Evolutionary conservation across 1,140 invertebrate genomes (phyloP), one percentile per base, ranked within the genome.

Genomic region (Sitophilus oryzae): DNA sequence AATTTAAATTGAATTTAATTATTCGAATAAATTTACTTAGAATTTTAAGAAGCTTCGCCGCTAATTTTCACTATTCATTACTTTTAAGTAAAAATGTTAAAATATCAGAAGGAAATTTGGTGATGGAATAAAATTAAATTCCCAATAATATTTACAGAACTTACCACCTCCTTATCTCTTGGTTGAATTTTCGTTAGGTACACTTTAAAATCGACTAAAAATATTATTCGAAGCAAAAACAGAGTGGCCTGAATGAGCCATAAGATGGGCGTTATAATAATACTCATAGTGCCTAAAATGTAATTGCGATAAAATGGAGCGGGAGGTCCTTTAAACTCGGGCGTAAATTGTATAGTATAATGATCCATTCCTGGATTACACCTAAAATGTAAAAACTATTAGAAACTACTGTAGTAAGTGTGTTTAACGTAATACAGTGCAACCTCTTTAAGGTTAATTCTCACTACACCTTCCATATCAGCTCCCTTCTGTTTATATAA

Each of bases 121-220:
- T n/a, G n/a, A n/a, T n/a, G n/a, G n/a, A n/a, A n/a, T n/a, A n/a
- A n/a, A n/a, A n/a, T n/a, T n/a, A n/a, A n/a, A n/a, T n/a, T n/a
- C n/a, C n/a, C n/a, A n/a, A n/a, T n/a, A n/a, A n/a, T n/a, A n/a
- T n/a, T n/a, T n/a, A n/a, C n/a, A n/a, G n/a, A n/a, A n/a, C n/a
- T n/a, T n/a, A n/a, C n/a, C n/a, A n/a, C n/a, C n/a, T n/a, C 25
- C 25, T 11, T 30, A 6, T 23, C 34, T 38, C 42, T 52, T 3
- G 50, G 18, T n/a, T 19, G 19, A 20, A 57, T 46, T 19, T 34
- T 51, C 1, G 55, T 57, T 21, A 57, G 25, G 16, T 57, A 57
- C n/a, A 51, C n/a, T 6, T 47, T 30, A 45, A 57, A 57, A 46
- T 57, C 55, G 8, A 45, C 55, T 22, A 57, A 15, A 21, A 45